Percentiles rank a stretch among this genome's conserved stretches.
These are phyloP conservation scores for Jacana jacana DNA, from an alignment of 2,113 vertebrate species.

Conservation along the genomic window DNA sequence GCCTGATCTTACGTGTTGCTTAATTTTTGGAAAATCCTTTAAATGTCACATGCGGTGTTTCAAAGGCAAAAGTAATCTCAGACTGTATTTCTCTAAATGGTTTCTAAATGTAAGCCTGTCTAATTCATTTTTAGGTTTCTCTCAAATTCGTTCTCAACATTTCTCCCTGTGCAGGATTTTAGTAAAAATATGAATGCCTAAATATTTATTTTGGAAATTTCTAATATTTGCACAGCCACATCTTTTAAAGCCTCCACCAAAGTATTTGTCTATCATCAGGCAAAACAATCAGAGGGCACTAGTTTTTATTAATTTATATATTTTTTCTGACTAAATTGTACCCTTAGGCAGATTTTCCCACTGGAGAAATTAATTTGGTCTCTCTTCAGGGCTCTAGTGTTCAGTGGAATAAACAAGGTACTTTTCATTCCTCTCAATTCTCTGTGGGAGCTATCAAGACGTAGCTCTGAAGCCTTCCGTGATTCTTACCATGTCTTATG, in stretches of 20 bases:
- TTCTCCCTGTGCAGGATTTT: not conserved
- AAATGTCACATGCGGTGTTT: not conserved
- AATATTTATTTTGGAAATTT: not conserved
- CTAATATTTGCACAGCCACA: not conserved
- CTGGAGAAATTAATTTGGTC: not conserved
- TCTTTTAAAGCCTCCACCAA: not conserved
- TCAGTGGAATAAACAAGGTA: slow-evolving; percentile 1
- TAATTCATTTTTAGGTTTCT: not conserved
- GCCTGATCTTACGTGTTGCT: not conserved
- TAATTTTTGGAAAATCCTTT: not conserved
- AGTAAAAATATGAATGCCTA: not conserved
- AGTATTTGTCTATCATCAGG: not conserved
- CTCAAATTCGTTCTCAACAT: not conserved
- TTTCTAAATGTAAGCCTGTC: not conserved
- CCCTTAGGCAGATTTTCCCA: slow-evolving; percentile 9
- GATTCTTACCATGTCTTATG: too few relatives aligned
- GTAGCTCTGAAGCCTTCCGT: not conserved
- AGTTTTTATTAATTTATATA: not conserved
- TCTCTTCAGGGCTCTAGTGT: not conserved
- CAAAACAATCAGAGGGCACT: not conserved
- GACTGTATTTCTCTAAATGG: not conserved
- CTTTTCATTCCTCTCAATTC: not conserved
- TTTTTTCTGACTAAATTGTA: not conserved
- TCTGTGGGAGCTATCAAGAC: not conserved
- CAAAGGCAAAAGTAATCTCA: not conserved